Conservation (phyloP, 2,113 vertebrate species). For the Saccopteryx bilineata region DNA sequence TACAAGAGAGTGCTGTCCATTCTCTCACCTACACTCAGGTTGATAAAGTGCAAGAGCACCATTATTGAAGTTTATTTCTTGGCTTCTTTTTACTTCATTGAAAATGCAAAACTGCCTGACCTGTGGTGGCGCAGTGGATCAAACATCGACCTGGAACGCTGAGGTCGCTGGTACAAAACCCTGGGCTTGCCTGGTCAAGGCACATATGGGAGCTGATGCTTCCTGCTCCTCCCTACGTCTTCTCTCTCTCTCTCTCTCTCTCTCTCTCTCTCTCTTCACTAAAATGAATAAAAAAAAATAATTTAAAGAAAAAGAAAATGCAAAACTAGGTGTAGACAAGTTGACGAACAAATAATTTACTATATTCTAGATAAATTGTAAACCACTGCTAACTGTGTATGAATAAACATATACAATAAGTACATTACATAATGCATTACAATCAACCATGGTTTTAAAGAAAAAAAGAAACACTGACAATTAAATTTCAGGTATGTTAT, state of each 20-base stretch:
- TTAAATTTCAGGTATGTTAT: background rate
- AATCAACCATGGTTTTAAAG: background rate
- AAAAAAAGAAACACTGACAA: background rate
- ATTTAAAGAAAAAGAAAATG: no score
- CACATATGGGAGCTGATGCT: no score
- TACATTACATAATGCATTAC: background rate
- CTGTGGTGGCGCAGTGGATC: no score
- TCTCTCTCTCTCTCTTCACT: no score
- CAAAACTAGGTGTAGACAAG: background rate
- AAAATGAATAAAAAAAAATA: no score
- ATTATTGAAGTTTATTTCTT: background rate
- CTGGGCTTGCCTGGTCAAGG: no score
- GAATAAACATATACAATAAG: background rate
- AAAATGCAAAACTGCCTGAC: background rate
- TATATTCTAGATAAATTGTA: background rate
- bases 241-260: no score
- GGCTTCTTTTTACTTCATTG: background rate
- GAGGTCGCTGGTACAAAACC: no score
- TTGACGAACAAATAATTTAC: background rate
- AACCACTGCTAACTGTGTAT: background rate
- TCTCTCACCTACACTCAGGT: background rate
- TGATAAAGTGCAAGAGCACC: background rate
- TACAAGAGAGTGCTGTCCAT: background rate
- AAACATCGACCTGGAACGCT: no score
- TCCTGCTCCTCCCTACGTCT: no score